Base-by-base conservation (phyloP, 2,888 invertebrate genomes). In the Cephus runcator region DNA sequence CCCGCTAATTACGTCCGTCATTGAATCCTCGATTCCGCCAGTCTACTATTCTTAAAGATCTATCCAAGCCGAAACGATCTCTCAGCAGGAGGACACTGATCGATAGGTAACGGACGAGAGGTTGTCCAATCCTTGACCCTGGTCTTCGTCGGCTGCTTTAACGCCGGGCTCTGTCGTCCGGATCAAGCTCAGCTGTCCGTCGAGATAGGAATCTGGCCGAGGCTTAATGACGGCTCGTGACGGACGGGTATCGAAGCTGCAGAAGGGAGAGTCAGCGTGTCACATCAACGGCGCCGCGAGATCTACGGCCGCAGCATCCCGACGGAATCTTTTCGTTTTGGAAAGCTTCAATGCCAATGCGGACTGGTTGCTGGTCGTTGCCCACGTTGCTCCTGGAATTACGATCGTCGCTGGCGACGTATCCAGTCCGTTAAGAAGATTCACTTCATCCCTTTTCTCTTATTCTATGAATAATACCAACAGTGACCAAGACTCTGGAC, bases 201-300 rank as follows among this genome's bases (percentile, higher is more conserved):
- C 81, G 79, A 87, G 90, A 90, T 90, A 88, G 88, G 87, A 88
- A 90, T 90, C 90, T 89, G 85, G 87, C 84, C 82, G 86, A 83
- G 82, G 86, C 87, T 88, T 90, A 89, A 90, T 90, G 89, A 90
- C 88, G 89, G 88, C 87, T 87, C 86, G 86, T 88, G 88, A 88
- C 85, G 85, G 88, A 88, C 88, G 86, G 87, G 84, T 85, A 87
- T 87, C 85, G 87, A 85, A 82, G 84, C 82, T 71, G 83, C 85
- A 83, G 83, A 79, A 80, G 78, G 75, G 79, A 79, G 77, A 79
- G 82, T 81, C 81, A 79, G 79, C 81, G 81, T 75, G 78, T 78
- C 78, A 78, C 73, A 78, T 78, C 78, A 78, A 78, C 78, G 83
- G 86, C 85, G 87, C 88, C 89, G 88, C 88, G 87, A 89, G 89